Base-by-base conservation (phyloP, 2,888 invertebrate genomes). In the Lithophane leautieri region DNA sequence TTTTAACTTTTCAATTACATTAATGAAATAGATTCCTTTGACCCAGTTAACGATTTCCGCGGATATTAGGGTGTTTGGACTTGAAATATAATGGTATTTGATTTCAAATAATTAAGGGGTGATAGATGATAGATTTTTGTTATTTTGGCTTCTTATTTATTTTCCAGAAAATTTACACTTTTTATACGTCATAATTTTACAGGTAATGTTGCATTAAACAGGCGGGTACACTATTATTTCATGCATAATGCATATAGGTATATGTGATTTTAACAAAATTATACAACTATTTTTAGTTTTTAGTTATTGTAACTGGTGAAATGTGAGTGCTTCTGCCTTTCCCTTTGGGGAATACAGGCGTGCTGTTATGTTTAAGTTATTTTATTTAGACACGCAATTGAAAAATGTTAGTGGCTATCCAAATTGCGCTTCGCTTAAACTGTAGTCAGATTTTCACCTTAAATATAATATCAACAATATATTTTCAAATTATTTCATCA, bases 1-100 rank as follows among this genome's bases (percentile, higher is more conserved):
- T 79, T 79, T 72, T 70, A 81, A 89, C 78, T 88, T 85, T 82
- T 81, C 84, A 86, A 90, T 88, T 78, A 79, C 72, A 73, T 58
- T 83, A 79, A 84, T 82, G 79, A 78, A 78, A 60, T 76, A n/a
- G 28, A 88, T 81, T 61, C 62, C 52, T 70, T 78, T 80, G 84
- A 88, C 86, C 86, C 28, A 88, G 44, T 79, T 88, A 1, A 28
- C n/a, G 25, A 70, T n/a, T 73, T 69, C 19, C 16, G 12, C 12
- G 34, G 62, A n/a, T 19, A 58, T 58, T 58, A 40, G 19, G 56
- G 44, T 19, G 40, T 40, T 70, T 56, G 63, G 19, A 19, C 22
- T 62, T 4, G 25, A 69, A 50, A 73, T 70, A 70, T 63, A 50
- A 70, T 52, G 19, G 2, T 62, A 47, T 81, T 62, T 44, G 40